phyloP scores from a whole-genome alignment of 1,140 invertebrate genomes.

The Platyscapa corneri region DNA sequence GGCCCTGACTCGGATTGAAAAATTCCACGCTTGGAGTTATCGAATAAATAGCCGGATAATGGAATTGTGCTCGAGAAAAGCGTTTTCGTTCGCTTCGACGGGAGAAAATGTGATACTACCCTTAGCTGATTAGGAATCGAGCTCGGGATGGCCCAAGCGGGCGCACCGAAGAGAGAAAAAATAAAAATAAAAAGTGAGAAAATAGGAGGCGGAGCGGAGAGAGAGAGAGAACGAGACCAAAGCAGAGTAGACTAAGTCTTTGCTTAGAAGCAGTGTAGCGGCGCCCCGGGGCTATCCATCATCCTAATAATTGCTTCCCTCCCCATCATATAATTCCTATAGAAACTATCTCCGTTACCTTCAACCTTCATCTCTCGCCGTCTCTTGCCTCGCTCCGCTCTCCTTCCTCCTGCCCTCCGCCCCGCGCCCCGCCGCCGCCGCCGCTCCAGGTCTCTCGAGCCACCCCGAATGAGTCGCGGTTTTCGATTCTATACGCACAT shows the following conservation, averaged over 20 bases:
- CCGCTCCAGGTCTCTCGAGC: not conserved
- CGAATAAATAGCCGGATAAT: too few species aligned
- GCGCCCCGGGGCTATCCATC: conserved; percentile 72
- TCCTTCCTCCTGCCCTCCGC: not conserved
- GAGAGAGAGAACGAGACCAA: conserved; percentile 49
- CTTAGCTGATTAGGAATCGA: not conserved
- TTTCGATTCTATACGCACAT: not conserved
- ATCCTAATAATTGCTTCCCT: conserved; percentile 74
- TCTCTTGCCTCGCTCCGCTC: not conserved
- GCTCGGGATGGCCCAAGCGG: not conserved
- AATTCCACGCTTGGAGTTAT: too few species aligned
- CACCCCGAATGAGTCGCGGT: conserved; percentile 10
- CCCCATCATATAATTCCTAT: conserved; percentile 72
- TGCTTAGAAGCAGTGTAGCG: conserved; percentile 66
- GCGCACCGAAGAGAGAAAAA: not conserved
- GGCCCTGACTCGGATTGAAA: too few species aligned
- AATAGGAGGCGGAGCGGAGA: conserved; percentile 18
- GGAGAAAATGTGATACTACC: not conserved
- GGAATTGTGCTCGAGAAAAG: too few species aligned
- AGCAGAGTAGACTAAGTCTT: conserved; percentile 66
- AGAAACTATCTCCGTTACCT: conserved; percentile 60
- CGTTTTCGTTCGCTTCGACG: not conserved
- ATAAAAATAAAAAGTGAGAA: not conserved
- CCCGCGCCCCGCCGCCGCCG: too few species aligned
- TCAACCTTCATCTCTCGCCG: conserved; percentile 47